These are phyloP conservation scores for Zapornia atra DNA, from an alignment of 2,113 vertebrate species.

Conservation along the genomic window DNA sequence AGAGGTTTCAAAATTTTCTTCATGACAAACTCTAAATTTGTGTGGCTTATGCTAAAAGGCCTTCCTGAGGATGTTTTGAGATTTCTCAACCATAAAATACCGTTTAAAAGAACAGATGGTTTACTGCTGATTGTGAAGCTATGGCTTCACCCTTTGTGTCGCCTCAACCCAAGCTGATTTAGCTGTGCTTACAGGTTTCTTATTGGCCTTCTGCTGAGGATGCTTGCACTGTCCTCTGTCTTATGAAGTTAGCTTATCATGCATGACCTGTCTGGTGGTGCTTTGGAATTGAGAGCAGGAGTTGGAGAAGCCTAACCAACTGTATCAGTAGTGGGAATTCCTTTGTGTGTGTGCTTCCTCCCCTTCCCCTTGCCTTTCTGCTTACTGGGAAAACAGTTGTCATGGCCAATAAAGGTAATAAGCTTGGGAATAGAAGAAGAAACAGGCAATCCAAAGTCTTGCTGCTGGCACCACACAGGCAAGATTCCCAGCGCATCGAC, in stretches of 20 bases:
- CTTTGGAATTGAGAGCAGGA: neutral
- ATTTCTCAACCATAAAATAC: neutral
- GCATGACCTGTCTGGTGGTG: neutral
- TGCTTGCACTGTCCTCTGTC: neutral
- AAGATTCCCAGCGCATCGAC: neutral
- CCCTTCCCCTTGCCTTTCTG: neutral
- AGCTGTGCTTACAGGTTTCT: neutral
- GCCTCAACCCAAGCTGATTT: neutral
- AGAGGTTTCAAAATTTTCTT: neutral
- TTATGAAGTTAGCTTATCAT: neutral
- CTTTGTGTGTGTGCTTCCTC: fast-evolving
- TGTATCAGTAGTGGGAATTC: neutral
- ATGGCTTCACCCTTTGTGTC: neutral
- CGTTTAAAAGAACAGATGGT: neutral
- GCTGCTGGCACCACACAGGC: neutral
- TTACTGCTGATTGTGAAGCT: neutral
- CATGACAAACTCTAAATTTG: neutral
- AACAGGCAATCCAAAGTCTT: neutral
- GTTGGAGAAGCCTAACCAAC: neutral
- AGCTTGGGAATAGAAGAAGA: neutral
- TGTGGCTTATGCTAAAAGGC: neutral
- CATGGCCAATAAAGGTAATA: neutral
- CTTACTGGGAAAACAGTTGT: neutral
- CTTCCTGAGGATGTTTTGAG: neutral
- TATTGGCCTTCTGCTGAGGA: neutral